Conservation (phyloP, 2,113 vertebrate genomes). For the Orthonyx spaldingii region DNA sequence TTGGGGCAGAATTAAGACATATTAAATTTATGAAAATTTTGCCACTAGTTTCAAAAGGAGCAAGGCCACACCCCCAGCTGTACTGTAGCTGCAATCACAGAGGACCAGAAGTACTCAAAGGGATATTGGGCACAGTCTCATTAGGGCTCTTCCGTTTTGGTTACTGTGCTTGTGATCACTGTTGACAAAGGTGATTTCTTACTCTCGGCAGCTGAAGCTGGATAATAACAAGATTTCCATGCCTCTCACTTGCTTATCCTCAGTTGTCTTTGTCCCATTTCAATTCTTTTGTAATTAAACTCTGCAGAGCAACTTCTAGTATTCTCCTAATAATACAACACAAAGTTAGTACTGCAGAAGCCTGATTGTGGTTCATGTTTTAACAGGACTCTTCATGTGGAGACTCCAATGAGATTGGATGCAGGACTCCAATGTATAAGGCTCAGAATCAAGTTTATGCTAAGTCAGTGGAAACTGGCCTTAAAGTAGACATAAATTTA, state of each 20-base stretch:
- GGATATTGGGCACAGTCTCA: not conserved
- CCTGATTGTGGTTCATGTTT: not conserved
- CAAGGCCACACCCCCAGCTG: not conserved
- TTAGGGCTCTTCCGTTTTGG: not conserved
- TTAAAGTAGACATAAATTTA: constrained; percentile 16
- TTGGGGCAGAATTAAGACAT: not conserved
- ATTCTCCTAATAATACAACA: not conserved
- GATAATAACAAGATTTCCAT: not conserved
- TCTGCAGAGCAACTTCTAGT: not conserved
- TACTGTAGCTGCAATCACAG: not conserved
- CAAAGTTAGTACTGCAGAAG: not conserved
- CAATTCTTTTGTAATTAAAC: not conserved
- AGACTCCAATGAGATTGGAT: not conserved
- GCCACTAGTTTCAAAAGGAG: not conserved
- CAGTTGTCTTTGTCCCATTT: not conserved
- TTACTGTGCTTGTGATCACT: not conserved
- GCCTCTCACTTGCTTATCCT: not conserved
- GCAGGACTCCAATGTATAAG: not conserved
- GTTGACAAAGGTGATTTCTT: not conserved
- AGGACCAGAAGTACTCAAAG: not conserved
- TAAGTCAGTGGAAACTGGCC: constrained; percentile 11
- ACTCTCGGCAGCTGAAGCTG: not conserved
- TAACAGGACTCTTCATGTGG: not conserved
- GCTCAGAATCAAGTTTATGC: not conserved
- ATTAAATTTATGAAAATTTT: not conserved